A percentile compares a stretch with the other conserved stretches of the same genome.
phyloP scores from a whole-genome alignment of 2,797 vertebrate genomes.

The Mastacembelus armatus region DNA sequence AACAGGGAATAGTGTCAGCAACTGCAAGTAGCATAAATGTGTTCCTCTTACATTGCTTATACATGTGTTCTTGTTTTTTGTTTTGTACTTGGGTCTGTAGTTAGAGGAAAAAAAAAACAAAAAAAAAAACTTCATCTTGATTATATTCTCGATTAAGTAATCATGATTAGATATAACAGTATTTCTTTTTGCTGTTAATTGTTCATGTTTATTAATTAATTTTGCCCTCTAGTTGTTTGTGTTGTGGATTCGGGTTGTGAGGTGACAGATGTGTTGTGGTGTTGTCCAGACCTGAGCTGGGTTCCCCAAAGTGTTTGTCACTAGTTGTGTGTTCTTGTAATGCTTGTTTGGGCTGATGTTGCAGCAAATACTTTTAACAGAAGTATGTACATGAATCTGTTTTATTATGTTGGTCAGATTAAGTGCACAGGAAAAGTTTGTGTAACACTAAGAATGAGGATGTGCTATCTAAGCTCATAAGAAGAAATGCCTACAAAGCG shows the following conservation, averaged over 20 bases:
- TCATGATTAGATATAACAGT: slow-evolving; percentile 4
- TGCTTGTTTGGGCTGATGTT: slow-evolving; percentile 35
- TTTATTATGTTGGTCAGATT: slow-evolving; percentile 33
- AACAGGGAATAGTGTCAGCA: slow-evolving; percentile 38
- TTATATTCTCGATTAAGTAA: slow-evolving; percentile 21
- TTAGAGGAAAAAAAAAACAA: slow-evolving; percentile 18
- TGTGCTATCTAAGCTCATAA: not conserved
- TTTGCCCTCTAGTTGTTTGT: slow-evolving; percentile 64
- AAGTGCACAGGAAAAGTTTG: slow-evolving; percentile 10
- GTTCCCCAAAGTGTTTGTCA: slow-evolving; percentile 65
- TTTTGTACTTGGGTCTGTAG: slow-evolving; percentile 21
- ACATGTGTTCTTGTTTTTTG: slow-evolving; percentile 43
- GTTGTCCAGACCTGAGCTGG: slow-evolving; percentile 50
- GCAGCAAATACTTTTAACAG: slow-evolving; percentile 36
- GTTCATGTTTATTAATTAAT: slow-evolving; percentile 59
- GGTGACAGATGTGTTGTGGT: slow-evolving; percentile 70
- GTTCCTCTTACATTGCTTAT: slow-evolving; percentile 53
- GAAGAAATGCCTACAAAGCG: not conserved
- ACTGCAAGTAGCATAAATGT: slow-evolving; percentile 74
- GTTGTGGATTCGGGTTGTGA: slow-evolving; percentile 71
- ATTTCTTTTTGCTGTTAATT: slow-evolving; percentile 16
- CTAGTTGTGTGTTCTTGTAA: slow-evolving; percentile 46
- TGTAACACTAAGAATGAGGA: not conserved
- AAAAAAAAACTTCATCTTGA: slow-evolving; percentile 11
- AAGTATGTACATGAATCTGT: slow-evolving; percentile 23